phyloP scores from a whole-genome alignment of 2,797 vertebrate species.

The Poeciliopsis turneri region DNA sequence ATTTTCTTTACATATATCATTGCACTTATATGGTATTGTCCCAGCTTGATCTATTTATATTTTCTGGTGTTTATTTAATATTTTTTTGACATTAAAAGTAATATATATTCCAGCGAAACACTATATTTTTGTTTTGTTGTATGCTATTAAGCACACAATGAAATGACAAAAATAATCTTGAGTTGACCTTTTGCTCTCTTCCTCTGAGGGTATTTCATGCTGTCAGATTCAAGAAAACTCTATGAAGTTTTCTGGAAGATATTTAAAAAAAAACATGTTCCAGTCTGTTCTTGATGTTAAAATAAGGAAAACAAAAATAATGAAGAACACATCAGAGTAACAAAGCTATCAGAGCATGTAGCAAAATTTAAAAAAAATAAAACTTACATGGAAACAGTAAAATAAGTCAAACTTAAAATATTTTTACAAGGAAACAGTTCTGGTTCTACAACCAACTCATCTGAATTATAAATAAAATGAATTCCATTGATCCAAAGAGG shows the following conservation, averaged over 20 bases:
- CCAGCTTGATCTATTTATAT: not conserved
- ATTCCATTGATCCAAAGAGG: conserved; percentile 38
- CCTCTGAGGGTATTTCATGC: not conserved
- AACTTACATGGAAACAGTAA: conserved; percentile 14
- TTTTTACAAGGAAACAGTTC: conserved; percentile 3
- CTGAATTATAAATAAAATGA: conserved; percentile 51
- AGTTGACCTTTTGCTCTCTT: not conserved
- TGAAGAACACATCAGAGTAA: not conserved
- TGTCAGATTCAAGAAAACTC: not conserved
- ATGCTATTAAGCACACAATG: not conserved
- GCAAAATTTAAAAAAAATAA: conserved; percentile 20
- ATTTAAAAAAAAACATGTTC: not conserved
- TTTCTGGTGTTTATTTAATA: not conserved
- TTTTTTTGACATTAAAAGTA: not conserved
- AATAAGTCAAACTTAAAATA: not conserved
- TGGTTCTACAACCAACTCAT: not conserved
- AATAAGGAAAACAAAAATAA: not conserved
- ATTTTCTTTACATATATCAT: not conserved
- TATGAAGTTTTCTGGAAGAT: not conserved
- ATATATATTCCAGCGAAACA: not conserved
- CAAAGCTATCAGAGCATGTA: not conserved
- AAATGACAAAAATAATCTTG: not conserved
- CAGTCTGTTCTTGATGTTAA: not conserved
- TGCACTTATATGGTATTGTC: not conserved
- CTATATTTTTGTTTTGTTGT: not conserved